Conservation (phyloP, 2,888 invertebrate species). For the Poecilus cupreus region DNA sequence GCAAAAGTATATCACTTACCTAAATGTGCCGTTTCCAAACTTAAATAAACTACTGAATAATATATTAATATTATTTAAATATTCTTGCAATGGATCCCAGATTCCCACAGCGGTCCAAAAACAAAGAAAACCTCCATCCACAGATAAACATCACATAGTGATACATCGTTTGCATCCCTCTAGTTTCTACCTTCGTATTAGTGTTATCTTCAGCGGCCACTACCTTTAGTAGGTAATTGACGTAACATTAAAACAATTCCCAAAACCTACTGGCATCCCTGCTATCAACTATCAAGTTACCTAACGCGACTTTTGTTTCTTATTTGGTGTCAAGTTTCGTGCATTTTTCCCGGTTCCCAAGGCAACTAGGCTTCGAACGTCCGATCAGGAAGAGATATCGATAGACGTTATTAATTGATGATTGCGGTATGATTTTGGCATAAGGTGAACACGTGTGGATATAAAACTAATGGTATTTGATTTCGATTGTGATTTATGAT, state of each 20-base stretch:
- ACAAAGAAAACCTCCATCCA: not conserved
- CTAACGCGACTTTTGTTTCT: not conserved
- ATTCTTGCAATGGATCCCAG: too few relatives aligned
- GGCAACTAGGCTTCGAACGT: too few relatives aligned
- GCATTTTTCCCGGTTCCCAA: conserved; percentile 14
- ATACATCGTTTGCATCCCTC: not conserved
- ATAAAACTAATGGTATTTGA: conserved; percentile 6
- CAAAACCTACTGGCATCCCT: too few relatives aligned
- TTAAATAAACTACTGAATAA: too few relatives aligned
- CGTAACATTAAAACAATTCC: conserved; percentile 21
- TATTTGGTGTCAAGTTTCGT: not conserved
- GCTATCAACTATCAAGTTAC: conserved; percentile 13
- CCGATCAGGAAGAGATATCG: conserved; percentile 13
- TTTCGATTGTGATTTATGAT: conserved; percentile 13
- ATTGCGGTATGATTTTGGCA: conserved; percentile 4
- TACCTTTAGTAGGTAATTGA: conserved; percentile 7
- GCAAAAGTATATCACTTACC: too few relatives aligned
- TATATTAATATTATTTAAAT: too few relatives aligned
- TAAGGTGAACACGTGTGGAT: conserved; percentile 1
- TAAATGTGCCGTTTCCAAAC: too few relatives aligned
- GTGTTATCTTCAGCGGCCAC: not conserved
- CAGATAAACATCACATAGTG: conserved; percentile 8
- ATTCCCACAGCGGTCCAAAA: conserved; percentile 1
- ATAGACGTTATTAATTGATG: conserved; percentile 23
- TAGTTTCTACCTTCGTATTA: not conserved